Evolutionary conservation across 2,888 invertebrate genomes (phyloP), one percentile per base, ranked within the genome.

Genomic region (Drosophila prostipennis): DNA sequence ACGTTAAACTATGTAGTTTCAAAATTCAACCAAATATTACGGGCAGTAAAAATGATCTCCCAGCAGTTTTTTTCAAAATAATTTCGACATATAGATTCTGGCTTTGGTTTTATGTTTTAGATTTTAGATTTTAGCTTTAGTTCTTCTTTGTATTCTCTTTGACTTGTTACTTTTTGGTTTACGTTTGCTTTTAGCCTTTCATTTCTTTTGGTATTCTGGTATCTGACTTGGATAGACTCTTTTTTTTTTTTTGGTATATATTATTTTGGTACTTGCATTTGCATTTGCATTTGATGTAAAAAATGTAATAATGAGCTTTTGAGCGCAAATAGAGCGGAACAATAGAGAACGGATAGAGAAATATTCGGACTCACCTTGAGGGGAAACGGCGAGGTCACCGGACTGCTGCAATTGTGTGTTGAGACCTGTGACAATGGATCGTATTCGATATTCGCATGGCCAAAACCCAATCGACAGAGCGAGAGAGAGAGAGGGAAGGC

Each of bases 371-470:
- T 95, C 95, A 96, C 96, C 96, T 96, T 96, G 96, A 89, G 96
- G 96, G 90, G 96, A 96, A 91, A 96, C 95, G 86, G 96, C 96
- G 91, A 96, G 93, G 92, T 95, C 95, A 92, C 96, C 96, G 78
- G 92, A 90, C 74, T 91, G 90, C 88, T 91, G 92, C 72, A 91
- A 86, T 83, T 92, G 92, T 65, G 92, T 90, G 76, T 91, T 92
- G 79, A 92, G 91, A 88, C 91, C 92, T 92, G 55, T 34, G 34
- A 11, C 34, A 34, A 4, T 11, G 34, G 34, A 34, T 34, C 26
- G 26, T 26, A 26, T 26, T 23, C 23, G 3, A 23, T n/a, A n/a
- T n/a, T 19, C 19, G 19, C 2, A 19, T 19, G 19, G 19, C 19
- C 19, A 19, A 19, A 19, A 2, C 1, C 19, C 19, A 2, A 19